Evolutionary conservation across 30 jellyfish, hydroid and myxozoan genomes (phyloP).

Genomic region (Chrysaora quinquecirrha): DNA sequence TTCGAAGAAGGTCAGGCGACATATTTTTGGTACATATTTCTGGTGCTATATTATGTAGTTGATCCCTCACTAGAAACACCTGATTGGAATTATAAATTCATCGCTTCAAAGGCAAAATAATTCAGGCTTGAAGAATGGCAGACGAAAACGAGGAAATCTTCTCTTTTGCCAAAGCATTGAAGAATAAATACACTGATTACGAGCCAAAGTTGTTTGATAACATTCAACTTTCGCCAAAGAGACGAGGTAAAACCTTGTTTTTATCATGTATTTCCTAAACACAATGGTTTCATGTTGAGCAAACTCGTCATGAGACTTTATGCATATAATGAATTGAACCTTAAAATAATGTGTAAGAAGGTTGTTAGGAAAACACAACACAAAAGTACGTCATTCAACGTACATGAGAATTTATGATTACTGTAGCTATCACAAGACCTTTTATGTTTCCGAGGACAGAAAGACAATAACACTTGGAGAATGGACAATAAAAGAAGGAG

Average conservation of each 20-base stretch:
- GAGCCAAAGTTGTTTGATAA: conserved; percentile 57
- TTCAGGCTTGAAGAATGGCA: conserved; percentile 20
- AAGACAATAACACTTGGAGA: too few species aligned
- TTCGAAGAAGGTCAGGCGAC: conserved; percentile 11
- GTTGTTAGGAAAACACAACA: too few species aligned
- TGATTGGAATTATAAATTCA: conserved; percentile 26
- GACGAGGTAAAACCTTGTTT: conserved; percentile 69
- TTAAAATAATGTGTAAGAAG: too few species aligned
- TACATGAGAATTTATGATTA: too few species aligned
- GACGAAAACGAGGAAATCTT: conserved; percentile 36
- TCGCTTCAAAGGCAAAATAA: neutral
- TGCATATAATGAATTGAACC: too few species aligned
- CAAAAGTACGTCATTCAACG: too few species aligned
- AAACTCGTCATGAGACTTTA: too few species aligned
- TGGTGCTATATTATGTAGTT: conserved; percentile 51
- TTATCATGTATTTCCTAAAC: too few species aligned
- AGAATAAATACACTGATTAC: neutral
- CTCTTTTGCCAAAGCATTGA: conserved; percentile 55
- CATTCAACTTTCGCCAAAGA: conserved; percentile 63
- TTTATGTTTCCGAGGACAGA: too few species aligned
- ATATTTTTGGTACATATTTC: conserved; percentile 20
- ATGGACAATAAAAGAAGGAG: too few species aligned
- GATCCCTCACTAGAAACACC: conserved; percentile 73
- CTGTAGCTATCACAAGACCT: too few species aligned
- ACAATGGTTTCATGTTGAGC: too few species aligned